These are phyloP conservation scores for Tenthredo livida DNA, from an alignment of 2,888 invertebrate species.

Conservation along the genomic window DNA sequence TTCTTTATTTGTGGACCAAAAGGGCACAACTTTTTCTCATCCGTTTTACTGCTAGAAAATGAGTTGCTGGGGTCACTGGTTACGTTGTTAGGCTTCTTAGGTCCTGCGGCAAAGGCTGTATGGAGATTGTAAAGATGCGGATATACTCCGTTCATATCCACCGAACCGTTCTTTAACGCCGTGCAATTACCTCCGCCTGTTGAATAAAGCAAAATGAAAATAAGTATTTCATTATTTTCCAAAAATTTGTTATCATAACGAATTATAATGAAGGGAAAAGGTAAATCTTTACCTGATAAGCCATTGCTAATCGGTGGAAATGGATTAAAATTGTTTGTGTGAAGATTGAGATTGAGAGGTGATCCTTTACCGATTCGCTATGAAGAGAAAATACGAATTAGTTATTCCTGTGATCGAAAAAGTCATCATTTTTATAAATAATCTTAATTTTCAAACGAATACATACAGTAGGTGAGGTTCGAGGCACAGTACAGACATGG, in stretches of 20 bases:
- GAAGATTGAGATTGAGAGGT: constrained; percentile 45
- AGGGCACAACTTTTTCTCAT: constrained; percentile 43
- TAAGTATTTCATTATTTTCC: background rate
- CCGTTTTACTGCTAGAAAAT: constrained; percentile 8
- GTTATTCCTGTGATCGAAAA: background rate
- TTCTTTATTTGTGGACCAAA: constrained; percentile 38
- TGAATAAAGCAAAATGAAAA: background rate
- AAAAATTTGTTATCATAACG: background rate
- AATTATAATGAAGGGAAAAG: background rate
- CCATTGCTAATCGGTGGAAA: constrained; percentile 59
- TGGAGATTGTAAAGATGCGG: constrained; percentile 50
- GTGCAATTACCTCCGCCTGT: constrained; percentile 14
- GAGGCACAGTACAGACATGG: constrained; percentile 59
- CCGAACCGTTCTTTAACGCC: constrained; percentile 17
- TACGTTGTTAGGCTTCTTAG: constrained; percentile 14
- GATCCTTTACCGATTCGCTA: constrained; percentile 51
- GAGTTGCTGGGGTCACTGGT: background rate
- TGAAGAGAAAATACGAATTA: constrained; percentile 6
- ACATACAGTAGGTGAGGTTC: constrained; percentile 42
- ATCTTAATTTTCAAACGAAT: background rate
- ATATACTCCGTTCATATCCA: constrained; percentile 52
- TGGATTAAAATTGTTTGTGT: constrained; percentile 54
- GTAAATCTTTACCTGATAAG: constrained; percentile 58
- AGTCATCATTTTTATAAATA: background rate
- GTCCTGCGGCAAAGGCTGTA: constrained; percentile 30